Conservation (phyloP, 2,113 vertebrate genomes). For the Cephalopholis sonnerati region DNA sequence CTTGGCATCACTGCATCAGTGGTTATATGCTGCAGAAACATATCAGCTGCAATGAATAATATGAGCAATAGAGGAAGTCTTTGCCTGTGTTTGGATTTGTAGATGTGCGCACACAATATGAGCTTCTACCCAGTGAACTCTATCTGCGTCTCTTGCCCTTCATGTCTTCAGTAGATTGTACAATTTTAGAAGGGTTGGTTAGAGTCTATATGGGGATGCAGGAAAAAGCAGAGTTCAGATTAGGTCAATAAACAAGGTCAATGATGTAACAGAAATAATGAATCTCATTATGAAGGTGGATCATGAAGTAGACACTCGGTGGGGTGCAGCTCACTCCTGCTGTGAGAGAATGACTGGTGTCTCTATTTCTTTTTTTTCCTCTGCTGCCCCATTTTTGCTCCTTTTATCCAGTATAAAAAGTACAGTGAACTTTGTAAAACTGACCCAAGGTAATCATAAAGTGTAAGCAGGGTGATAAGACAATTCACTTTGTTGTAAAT, state of each 20-base stretch:
- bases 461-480: not conserved
- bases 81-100: not conserved
- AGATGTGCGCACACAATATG: too few species aligned
- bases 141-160: not conserved
- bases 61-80: not conserved
- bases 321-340: conserved; percentile 15
- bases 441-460: not conserved
- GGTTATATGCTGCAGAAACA: not conserved
- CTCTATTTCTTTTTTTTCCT: conserved; percentile 2
- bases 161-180: not conserved
- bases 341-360: conserved; percentile 23
- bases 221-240: not conserved
- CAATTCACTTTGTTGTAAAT: too few species aligned
- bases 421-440: not conserved
- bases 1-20: not conserved
- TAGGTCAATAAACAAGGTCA: conserved; percentile 16
- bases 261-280: conserved; percentile 33
- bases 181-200: too few species aligned
- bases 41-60: not conserved
- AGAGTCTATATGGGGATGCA: not conserved
- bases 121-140: not conserved
- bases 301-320: conserved; percentile 21
- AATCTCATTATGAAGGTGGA: conserved; percentile 29
- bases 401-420: not conserved
- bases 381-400: not conserved